A percentile compares a stretch with the other conserved stretches of the same genome.
Evolutionary conservation across 2,888 invertebrate genomes (phyloP).

Genomic region (Ariolimax columbianus): DNA sequence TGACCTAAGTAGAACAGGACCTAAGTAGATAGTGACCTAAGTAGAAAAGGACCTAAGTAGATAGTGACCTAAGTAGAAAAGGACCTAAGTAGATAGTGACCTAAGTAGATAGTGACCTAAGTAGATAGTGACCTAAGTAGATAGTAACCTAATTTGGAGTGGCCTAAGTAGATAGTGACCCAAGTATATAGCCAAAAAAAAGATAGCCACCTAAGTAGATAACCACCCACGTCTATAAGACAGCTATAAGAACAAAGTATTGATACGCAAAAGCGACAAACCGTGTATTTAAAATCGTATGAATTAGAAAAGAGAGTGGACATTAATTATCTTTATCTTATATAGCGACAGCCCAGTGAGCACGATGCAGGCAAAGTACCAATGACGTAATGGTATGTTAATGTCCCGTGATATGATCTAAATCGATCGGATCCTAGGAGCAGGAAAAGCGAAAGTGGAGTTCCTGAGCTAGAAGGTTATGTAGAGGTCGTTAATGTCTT

Average conservation of each 20-base stretch:
- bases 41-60: too few species aligned
- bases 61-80: too few species aligned
- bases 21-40: too few species aligned
- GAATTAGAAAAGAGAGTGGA: neutral
- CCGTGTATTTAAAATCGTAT: neutral
- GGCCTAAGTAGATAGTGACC: too few species aligned
- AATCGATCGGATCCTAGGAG: neutral
- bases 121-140: too few species aligned
- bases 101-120: too few species aligned
- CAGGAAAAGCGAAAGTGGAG: neutral
- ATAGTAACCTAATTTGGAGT: too few species aligned
- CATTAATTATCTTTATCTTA: neutral
- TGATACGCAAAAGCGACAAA: neutral
- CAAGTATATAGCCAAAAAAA: too few species aligned
- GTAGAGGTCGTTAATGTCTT: neutral
- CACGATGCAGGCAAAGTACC: neutral
- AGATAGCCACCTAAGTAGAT: too few species aligned
- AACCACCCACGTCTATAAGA: too few species aligned
- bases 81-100: too few species aligned
- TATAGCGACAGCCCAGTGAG: neutral
- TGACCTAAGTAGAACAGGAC: too few species aligned
- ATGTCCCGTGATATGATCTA: neutral
- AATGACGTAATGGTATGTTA: conserved; percentile 7
- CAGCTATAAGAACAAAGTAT: neutral
- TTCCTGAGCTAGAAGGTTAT: neutral